phyloP scores from a whole-genome alignment of 2,797 vertebrate genomes.

The Enoplosus armatus region DNA sequence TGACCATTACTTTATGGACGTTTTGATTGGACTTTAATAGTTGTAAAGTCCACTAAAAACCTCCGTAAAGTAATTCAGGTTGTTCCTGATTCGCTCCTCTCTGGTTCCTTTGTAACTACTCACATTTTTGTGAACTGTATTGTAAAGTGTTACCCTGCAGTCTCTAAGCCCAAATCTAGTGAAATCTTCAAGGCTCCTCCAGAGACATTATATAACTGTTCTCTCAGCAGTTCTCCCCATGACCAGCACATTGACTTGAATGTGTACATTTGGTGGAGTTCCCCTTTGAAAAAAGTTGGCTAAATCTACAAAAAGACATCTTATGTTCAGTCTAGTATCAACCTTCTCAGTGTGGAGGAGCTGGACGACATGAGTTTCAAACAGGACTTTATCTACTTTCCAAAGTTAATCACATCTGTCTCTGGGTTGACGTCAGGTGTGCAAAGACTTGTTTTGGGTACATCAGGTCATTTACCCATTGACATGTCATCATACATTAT shows the following conservation, averaged over 20 bases:
- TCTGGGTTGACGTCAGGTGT: too few species aligned
- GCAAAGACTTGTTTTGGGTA: not conserved
- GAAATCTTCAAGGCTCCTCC: not conserved
- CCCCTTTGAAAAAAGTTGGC: not conserved
- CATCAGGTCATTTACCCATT: not conserved
- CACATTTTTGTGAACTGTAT: too few species aligned
- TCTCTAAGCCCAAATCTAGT: not conserved
- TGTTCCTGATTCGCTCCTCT: too few species aligned
- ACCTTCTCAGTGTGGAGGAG: not conserved
- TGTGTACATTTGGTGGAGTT: not conserved
- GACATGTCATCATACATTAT: slow-evolving; percentile 11
- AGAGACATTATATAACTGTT: not conserved
- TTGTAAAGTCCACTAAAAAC: too few species aligned
- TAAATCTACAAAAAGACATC: not conserved
- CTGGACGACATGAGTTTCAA: not conserved
- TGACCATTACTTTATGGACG: too few species aligned
- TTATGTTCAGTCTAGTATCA: not conserved
- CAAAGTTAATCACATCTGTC: not conserved
- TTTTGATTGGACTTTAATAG: too few species aligned
- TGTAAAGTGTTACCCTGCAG: too few species aligned
- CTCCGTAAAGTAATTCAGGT: too few species aligned
- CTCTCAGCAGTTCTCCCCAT: not conserved
- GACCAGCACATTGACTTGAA: not conserved
- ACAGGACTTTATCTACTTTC: not conserved
- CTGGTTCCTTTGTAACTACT: too few species aligned